Percentiles rank a stretch among this genome's conserved stretches.
phyloP scores from a whole-genome alignment of 2,888 invertebrate species.

The Diadegma fenestrale region DNA sequence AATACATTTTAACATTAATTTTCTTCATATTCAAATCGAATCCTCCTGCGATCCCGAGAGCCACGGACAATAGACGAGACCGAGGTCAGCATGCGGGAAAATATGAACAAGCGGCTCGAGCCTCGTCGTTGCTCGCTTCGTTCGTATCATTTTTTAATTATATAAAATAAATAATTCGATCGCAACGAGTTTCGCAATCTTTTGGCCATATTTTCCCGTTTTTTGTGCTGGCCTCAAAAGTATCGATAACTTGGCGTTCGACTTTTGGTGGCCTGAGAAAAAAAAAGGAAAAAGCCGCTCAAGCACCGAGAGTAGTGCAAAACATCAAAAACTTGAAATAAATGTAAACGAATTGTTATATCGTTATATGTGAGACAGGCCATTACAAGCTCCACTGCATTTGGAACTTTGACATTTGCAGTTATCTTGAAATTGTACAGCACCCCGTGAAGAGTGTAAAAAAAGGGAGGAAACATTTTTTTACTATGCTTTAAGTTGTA shows the following conservation, averaged over 20 bases:
- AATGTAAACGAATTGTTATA: slow-evolving; percentile 35
- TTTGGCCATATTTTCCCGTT: neutral
- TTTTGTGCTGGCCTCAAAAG: neutral
- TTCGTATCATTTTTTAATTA: neutral
- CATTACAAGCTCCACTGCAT: slow-evolving; percentile 4
- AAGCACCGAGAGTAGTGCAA: slow-evolving; percentile 17
- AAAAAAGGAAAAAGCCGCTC: neutral
- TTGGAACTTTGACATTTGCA: slow-evolving; percentile 7
- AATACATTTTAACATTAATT: slow-evolving; percentile 22
- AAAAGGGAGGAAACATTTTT: neutral
- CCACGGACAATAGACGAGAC: slow-evolving; percentile 18
- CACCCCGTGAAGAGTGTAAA: neutral
- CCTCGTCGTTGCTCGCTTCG: neutral
- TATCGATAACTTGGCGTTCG: neutral
- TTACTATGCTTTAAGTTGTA: neutral
- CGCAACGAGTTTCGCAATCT: neutral
- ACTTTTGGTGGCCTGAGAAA: slow-evolving; percentile 7
- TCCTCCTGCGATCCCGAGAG: slow-evolving; percentile 56
- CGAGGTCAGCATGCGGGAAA: slow-evolving; percentile 2
- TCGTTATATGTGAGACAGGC: neutral
- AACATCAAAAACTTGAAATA: slow-evolving; percentile 37
- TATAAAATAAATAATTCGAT: too few species aligned
- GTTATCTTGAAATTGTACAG: slow-evolving; percentile 9
- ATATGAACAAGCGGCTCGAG: neutral
- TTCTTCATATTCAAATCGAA: neutral